Percentiles rank a stretch among this genome's conserved stretches.
Evolutionary conservation across 1,140 invertebrate genomes (phyloP).

Genomic region (Limonius californicus): DNA sequence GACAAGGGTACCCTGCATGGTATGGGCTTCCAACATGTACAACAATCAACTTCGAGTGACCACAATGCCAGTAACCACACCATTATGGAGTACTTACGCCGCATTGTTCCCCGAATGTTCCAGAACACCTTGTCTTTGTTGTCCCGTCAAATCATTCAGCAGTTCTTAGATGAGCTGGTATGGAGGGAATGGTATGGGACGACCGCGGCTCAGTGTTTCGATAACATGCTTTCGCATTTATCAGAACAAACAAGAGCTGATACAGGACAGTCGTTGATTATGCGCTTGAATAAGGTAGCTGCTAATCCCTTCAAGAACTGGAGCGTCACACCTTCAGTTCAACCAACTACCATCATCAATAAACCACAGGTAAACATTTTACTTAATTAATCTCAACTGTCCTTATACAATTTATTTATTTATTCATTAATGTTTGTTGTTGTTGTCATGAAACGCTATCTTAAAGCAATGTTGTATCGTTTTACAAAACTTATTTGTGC

Average conservation of each 20-base stretch:
- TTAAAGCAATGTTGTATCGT: too few species aligned
- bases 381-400: too few species aligned
- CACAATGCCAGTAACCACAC: conserved; percentile 63
- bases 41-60: conserved; percentile 63
- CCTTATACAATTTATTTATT: too few species aligned
- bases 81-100: conserved; percentile 82
- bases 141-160: conserved; percentile 80
- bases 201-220: conserved; percentile 71
- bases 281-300: conserved; percentile 53
- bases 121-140: conserved; percentile 81
- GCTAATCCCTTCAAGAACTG: conserved; percentile 78
- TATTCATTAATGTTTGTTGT: too few species aligned
- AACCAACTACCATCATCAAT: conserved; percentile 11
- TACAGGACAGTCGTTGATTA: conserved; percentile 49
- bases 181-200: conserved; percentile 67
- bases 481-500: too few species aligned
- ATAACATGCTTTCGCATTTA: conserved; percentile 75
- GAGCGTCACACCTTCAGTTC: conserved; percentile 46
- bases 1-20: conserved; percentile 70
- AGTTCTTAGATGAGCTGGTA: conserved; percentile 81
- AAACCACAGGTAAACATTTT: neutral
- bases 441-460: too few species aligned
- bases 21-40: conserved; percentile 73
- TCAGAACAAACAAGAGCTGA: conserved; percentile 70
- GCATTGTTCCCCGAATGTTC: conserved; percentile 85